Percentiles rank a stretch among this genome's conserved stretches.
phyloP scores from a whole-genome alignment of 2,797 vertebrate genomes.

The Mormyrops boulengeri region DNA sequence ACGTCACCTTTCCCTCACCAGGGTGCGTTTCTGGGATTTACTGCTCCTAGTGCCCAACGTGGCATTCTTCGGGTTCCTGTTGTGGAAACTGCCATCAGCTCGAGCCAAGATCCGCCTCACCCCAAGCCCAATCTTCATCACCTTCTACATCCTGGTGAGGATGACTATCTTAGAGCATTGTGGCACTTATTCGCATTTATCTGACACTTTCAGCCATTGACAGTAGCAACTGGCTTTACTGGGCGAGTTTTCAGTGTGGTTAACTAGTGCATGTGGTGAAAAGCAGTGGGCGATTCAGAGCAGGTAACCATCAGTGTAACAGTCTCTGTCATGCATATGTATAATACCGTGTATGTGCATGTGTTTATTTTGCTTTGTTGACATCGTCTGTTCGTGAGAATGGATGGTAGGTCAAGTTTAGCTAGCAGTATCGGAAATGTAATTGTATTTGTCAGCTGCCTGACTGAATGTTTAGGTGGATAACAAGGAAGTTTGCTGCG shows the following conservation, averaged over 20 bases:
- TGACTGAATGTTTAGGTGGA: background rate
- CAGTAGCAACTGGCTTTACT: background rate
- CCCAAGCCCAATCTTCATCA: slow-evolving; percentile 95
- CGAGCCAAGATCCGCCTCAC: slow-evolving; percentile 88
- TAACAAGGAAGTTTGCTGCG: background rate
- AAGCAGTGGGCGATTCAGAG: background rate
- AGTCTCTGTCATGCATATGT: background rate
- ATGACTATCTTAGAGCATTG: background rate
- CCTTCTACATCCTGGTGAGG: slow-evolving; percentile 93
- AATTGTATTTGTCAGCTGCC: background rate
- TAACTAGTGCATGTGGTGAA: background rate
- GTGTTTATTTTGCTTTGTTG: background rate
- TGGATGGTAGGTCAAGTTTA: background rate
- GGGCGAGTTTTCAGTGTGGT: background rate
- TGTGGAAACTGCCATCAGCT: slow-evolving; percentile 94
- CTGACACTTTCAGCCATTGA: background rate
- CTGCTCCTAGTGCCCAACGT: slow-evolving; percentile 90
- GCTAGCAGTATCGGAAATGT: background rate
- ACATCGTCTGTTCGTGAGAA: background rate
- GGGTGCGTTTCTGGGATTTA: slow-evolving; percentile 95
- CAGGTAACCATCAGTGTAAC: background rate
- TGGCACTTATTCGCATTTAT: background rate
- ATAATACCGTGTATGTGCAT: background rate
- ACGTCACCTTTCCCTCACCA: slow-evolving; percentile 37
- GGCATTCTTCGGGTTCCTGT: slow-evolving; percentile 87